phyloP scores from a whole-genome alignment of 2,888 invertebrate genomes.

The Philereme vetulata region DNA sequence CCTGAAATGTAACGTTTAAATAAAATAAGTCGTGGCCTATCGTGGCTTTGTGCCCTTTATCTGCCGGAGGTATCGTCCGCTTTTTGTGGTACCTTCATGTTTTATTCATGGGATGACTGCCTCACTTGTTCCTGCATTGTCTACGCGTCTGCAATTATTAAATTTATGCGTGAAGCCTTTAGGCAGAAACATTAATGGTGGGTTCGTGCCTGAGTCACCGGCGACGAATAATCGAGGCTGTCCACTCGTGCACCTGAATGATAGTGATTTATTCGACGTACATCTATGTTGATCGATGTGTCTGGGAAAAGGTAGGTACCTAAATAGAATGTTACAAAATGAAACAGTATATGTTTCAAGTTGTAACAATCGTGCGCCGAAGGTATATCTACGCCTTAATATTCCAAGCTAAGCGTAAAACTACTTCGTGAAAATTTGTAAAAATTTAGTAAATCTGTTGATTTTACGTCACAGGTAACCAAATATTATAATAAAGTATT shows the following conservation, averaged over 20 bases:
- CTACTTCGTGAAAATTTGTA: too few species aligned
- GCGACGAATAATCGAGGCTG: slow-evolving; percentile 65
- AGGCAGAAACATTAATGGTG: slow-evolving; percentile 68
- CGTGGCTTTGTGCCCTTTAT: slow-evolving; percentile 53
- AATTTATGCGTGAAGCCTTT: slow-evolving; percentile 77
- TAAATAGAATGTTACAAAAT: slow-evolving; percentile 16
- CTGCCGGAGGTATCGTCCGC: slow-evolving; percentile 55
- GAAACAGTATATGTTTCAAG: background rate
- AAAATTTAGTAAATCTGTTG: too few species aligned
- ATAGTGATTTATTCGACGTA: slow-evolving; percentile 75
- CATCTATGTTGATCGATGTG: slow-evolving; percentile 73
- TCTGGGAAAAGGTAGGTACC: slow-evolving; percentile 55
- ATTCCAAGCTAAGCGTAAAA: too few species aligned
- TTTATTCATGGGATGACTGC: slow-evolving; percentile 71
- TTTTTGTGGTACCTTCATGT: slow-evolving; percentile 60
- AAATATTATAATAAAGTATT: too few species aligned
- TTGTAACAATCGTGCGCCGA: too few species aligned
- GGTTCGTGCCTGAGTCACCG: slow-evolving; percentile 68
- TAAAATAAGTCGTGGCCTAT: slow-evolving; percentile 62
- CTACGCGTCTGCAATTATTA: slow-evolving; percentile 78
- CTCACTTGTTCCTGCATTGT: slow-evolving; percentile 77
- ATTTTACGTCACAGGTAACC: too few species aligned
- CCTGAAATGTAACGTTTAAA: slow-evolving; percentile 61
- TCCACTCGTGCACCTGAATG: slow-evolving; percentile 70
- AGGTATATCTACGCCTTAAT: too few species aligned